Conservation (phyloP, 2,797 vertebrate species). For the Numenius phaeopus region DNA sequence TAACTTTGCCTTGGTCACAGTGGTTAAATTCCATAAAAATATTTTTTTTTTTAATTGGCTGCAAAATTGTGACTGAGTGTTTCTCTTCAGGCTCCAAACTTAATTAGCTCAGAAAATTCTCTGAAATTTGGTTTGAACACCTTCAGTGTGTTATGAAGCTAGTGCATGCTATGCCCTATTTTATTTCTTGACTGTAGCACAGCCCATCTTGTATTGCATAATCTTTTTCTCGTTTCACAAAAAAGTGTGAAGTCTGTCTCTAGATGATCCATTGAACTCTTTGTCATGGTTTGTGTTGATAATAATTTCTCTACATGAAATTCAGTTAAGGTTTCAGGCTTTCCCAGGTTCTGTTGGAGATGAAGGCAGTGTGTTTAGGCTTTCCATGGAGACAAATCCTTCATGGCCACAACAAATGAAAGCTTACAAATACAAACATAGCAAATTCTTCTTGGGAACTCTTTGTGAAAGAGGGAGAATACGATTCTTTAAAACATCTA, state of each 20-base stretch:
- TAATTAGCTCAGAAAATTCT: not conserved
- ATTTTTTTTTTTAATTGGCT: not conserved
- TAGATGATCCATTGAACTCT: not conserved
- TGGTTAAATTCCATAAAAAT: not conserved
- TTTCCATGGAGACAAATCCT: not conserved
- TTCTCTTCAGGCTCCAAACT: not conserved
- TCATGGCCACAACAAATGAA: not conserved
- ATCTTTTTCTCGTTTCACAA: not conserved
- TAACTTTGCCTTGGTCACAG: not conserved
- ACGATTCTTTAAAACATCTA: not conserved
- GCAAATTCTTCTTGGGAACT: not conserved
- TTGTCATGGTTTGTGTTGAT: not conserved
- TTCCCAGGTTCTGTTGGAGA: not conserved
- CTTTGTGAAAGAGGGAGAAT: not conserved
- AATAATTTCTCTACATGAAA: not conserved
- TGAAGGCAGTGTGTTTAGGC: not conserved
- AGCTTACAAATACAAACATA: not conserved
- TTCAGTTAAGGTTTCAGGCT: not conserved
- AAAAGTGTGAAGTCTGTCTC: not conserved
- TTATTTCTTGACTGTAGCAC: not conserved
- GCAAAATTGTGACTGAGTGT: not conserved
- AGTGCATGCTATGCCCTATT: not conserved
- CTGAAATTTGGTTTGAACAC: not conserved
- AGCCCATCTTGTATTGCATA: not conserved
- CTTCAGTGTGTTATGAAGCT: not conserved